Conservation (phyloP, 2,113 vertebrate genomes). For the Psittacula cyanocephala region DNA sequence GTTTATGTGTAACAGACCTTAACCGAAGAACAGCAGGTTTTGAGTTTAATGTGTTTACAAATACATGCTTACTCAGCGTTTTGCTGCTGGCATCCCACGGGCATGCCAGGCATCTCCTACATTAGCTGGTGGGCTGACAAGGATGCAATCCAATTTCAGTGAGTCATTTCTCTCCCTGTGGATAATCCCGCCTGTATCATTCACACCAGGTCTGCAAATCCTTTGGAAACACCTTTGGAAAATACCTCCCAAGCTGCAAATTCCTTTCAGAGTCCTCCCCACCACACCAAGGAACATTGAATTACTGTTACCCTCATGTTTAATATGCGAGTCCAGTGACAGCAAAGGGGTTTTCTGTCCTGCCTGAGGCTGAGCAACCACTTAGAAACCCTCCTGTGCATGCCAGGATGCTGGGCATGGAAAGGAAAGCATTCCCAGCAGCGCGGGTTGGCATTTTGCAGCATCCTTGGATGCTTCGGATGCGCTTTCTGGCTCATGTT, state of each 20-base stretch:
- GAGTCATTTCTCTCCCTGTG: rapidly evolving
- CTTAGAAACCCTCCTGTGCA: rapidly evolving
- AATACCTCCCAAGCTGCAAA: background rate
- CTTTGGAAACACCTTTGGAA: background rate
- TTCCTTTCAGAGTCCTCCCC: rapidly evolving
- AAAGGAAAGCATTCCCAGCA: background rate
- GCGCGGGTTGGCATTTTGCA: background rate
- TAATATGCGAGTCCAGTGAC: rapidly evolving
- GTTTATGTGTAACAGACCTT: background rate
- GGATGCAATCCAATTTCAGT: background rate
- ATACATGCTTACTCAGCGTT: background rate
- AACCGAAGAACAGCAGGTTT: background rate
- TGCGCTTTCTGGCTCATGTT: rapidly evolving
- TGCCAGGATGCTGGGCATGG: background rate
- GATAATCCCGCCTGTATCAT: rapidly evolving
- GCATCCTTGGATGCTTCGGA: background rate
- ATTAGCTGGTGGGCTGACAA: background rate
- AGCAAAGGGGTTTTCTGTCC: background rate
- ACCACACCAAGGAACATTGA: rapidly evolving
- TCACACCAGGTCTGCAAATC: background rate
- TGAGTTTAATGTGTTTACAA: background rate
- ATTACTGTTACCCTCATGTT: rapidly evolving
- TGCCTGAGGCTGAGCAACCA: background rate
- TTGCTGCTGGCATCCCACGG: background rate
- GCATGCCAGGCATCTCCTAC: background rate